Percentiles rank a stretch among this genome's conserved stretches.
Evolutionary conservation across 1,140 invertebrate genomes (phyloP).

Genomic region (Lepidurus packardi): DNA sequence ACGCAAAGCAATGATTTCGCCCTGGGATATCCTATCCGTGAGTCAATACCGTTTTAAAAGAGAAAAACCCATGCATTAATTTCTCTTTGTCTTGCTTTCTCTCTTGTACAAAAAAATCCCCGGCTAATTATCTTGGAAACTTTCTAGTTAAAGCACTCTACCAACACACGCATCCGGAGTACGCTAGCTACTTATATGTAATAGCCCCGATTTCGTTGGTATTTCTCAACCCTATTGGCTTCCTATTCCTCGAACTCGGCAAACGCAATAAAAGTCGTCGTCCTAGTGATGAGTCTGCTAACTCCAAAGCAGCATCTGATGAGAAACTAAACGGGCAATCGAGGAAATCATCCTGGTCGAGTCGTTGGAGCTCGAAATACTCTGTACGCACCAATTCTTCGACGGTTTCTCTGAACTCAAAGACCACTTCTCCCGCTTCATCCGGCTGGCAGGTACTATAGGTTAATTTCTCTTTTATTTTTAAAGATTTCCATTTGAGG

Average conservation of each 20-base stretch:
- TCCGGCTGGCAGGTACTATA: not conserved
- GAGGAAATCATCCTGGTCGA: not conserved
- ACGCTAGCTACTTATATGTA: slow-evolving; percentile 52
- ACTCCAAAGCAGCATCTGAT: not conserved
- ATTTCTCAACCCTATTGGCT: slow-evolving; percentile 53
- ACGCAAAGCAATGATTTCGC: slow-evolving; percentile 58
- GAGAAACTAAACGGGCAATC: not conserved
- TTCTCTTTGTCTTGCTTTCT: not conserved
- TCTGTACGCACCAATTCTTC: not conserved
- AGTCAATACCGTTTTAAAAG: slow-evolving; percentile 37
- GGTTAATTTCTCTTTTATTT: not conserved
- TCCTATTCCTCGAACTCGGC: slow-evolving; percentile 50
- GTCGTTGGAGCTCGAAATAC: not conserved
- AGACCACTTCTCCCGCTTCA: not conserved
- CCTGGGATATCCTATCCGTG: slow-evolving; percentile 52
- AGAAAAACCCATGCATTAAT: not conserved
- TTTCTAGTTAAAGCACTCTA: slow-evolving; percentile 49
- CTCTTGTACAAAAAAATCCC: not conserved
- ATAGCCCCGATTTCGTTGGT: slow-evolving; percentile 52
- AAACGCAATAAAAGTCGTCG: slow-evolving; percentile 39
- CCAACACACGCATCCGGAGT: slow-evolving; percentile 47
- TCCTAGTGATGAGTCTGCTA: not conserved
- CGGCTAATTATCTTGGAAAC: not conserved
- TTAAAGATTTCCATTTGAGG: not conserved
- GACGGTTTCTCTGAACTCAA: not conserved